Base-by-base conservation (phyloP, 30 jellyfish, hydroid and myxozoan species). In the Aurelia sp. region DNA sequence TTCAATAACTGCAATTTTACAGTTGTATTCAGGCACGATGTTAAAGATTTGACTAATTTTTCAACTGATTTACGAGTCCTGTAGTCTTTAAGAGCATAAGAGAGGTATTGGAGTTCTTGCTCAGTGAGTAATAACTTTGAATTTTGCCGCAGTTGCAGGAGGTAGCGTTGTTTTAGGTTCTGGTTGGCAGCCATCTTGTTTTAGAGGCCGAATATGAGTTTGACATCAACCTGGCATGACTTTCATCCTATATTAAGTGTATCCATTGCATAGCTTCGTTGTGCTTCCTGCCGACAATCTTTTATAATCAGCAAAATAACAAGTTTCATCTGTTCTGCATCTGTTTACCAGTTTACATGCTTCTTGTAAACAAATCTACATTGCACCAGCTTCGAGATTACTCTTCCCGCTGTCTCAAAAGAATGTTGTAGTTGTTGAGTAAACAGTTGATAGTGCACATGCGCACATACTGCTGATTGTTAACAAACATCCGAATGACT, bases 11-110 rank as follows among this genome's bases (percentile, higher is more conserved):
- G 79, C 58, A 70, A 84, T 76, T 91, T 91, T 52, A 63, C 91
- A n/a, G 88, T 47, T 55, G 97, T 72, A 78, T 84, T 79, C 38
- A 91, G 81, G 63, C 89, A 83, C 0, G 80, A 78, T 12, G 57
- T 31, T 11, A 91, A 81, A 44, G 89, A 73, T 69, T 82, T 17
- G 13, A 79, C 89, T n/a, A 91, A 59, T 62, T 82, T 76, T 40
- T 82, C 94, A 5, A 78, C 67, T 18, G 95, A 83, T 40, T 85
- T 83, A 59, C 77, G 62, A 8, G 67, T 73, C 17, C 69, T 85
- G 78, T 83, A 91, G 41, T 82, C 95, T 50, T 76, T 85, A 13
- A 91, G 8, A 15, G 95, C 91, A 61, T 59, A 21, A 3, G 80
- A 40, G 33, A 91, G 69, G 47, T 82, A 62, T 50, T 84, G 77